phyloP scores from a whole-genome alignment of 2,113 vertebrate species.

The Cynocephalus volans region DNA sequence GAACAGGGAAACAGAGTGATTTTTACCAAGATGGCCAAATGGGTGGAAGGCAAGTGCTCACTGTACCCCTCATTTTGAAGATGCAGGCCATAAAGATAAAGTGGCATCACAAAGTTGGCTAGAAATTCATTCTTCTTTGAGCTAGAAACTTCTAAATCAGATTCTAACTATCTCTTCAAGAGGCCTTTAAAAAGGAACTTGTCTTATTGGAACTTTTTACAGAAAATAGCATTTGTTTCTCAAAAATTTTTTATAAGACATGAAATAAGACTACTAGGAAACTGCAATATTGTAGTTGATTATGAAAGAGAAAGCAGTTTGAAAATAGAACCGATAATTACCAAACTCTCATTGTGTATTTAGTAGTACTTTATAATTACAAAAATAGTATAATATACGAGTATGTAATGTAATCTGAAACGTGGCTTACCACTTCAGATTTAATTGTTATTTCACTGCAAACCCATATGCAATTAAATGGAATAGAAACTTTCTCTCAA shows the following conservation, averaged over 20 bases:
- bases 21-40: not conserved
- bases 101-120: not conserved
- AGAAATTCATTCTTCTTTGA: not conserved
- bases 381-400: not conserved
- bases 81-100: not conserved
- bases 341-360: not conserved
- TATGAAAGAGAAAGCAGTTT: not conserved
- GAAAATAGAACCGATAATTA: not conserved
- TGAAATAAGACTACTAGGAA: slow-evolving; percentile 31
- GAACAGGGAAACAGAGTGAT: not conserved
- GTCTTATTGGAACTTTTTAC: not conserved
- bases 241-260: not conserved
- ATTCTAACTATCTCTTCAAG: not conserved
- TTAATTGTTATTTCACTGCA: not conserved
- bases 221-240: not conserved
- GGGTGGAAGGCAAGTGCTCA: not conserved
- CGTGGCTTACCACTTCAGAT: not conserved
- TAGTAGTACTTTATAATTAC: not conserved
- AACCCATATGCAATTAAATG: not conserved
- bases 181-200: not conserved
- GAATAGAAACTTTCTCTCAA: not conserved
- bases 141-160: not conserved
- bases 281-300: not conserved
- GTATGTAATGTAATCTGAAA: not conserved
- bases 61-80: not conserved